Base-by-base conservation (phyloP, 2,113 vertebrate species). In the Psittacara wagleri region DNA sequence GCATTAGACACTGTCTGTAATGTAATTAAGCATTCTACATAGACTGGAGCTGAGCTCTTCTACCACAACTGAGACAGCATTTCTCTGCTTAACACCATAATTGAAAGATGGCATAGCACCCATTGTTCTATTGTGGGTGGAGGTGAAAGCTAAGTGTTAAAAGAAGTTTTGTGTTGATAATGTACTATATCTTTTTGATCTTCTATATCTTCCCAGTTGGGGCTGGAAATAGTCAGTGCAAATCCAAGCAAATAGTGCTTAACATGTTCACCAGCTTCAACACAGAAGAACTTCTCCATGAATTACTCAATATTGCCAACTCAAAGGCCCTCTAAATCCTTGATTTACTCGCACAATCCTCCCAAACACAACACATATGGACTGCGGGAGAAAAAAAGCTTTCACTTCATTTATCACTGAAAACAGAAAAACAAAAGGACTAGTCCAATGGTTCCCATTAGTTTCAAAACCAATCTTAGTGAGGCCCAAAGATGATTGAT, bases 341-440 rank as follows among this genome's bases (percentile, higher is more conserved):
- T 66, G 37, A n/a, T 14, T 91, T 89, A 90, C 33, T 8, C 57
- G 70, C 67, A 94, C 44, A 67, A 54, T 62, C 15, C 31, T 92
- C 37, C 46, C 46, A 78, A 96, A 89, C 24, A 64, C 70, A 76
- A 68, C 75, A 73, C 24, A 64, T 81, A 92, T 62, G 66, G 81
- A 68, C 49, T 62, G 44, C 64, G 67, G 51, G 33, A 37, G 28
- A 19, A 76, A 39, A 78, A 94, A 78, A 87, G 28, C 27, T 78
- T 90, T 91, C 86, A 73, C 22, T 48, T 76, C 14, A 52, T 69
- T 76, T 72, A 27, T n/a, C 63, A 94, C 33, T 62, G n/a, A 57
- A 92, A 94, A 89, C 14, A 91, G 52, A 79, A 88, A 78, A 29
- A 86, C 37, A 68, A 79, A 91, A 88, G 39, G 8, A 29, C 55